Percentiles rank a stretch among this genome's conserved stretches.
Conservation (phyloP, 2,888 invertebrate species). For the Notodonta dromedarius region DNA sequence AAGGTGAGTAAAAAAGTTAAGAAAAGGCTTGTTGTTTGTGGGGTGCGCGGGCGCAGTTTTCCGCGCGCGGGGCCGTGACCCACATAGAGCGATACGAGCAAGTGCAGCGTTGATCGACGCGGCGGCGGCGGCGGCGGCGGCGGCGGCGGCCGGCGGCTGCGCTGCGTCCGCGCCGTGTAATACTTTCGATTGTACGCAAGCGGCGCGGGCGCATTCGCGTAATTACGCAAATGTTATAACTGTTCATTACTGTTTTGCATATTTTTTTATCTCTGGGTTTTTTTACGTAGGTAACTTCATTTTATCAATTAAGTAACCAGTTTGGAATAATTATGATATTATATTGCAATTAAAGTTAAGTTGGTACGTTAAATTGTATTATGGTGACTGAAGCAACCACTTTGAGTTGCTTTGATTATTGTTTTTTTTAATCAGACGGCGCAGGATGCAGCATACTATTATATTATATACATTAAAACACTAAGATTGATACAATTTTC, state of each 20-base stretch:
- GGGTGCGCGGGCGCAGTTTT: constrained; percentile 28
- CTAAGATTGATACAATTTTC: no score
- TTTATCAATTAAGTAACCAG: no score
- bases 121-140: not conserved
- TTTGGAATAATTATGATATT: no score
- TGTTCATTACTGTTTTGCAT: constrained; percentile 1
- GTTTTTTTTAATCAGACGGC: no score
- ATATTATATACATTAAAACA: no score
- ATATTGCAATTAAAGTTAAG: no score
- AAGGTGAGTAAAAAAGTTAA: constrained; percentile 40
- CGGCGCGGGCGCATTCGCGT: constrained; percentile 11
- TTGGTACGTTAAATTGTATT: no score
- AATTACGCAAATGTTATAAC: constrained; percentile 22
- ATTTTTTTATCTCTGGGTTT: not conserved
- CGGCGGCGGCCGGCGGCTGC: not conserved
- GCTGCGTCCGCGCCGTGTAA: not conserved
- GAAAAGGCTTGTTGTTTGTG: constrained; percentile 31
- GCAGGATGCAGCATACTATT: no score
- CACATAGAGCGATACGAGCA: constrained; percentile 34
- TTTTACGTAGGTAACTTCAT: no score
- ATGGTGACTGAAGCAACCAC: no score
- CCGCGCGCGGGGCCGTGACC: constrained; percentile 41
- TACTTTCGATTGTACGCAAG: constrained; percentile 38
- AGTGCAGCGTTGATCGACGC: constrained; percentile 28
- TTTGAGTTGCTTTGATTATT: no score